Percentiles rank a stretch among this genome's conserved stretches.
Conservation (phyloP, 2,888 invertebrate species). For the Dinocampus coccinellae region DNA sequence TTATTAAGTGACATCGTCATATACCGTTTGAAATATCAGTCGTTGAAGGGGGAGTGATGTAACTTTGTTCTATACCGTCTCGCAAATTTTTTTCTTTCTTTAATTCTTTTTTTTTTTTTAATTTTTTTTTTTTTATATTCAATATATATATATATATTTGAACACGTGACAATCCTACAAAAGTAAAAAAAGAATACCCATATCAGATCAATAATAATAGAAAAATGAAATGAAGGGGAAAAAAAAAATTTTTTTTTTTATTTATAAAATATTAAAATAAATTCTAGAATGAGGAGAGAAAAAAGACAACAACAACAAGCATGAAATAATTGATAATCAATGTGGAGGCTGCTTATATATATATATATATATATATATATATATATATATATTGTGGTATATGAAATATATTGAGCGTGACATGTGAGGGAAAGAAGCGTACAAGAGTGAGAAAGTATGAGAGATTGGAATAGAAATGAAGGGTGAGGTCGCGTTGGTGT, state of each 20-base stretch:
- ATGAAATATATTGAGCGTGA: neutral
- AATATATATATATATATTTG: neutral
- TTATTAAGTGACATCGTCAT: neutral
- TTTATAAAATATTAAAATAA: neutral
- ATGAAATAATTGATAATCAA: neutral
- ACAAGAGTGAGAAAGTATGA: neutral
- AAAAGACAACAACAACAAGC: neutral
- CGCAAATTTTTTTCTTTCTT: neutral
- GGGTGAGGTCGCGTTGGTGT: slow-evolving; percentile 60
- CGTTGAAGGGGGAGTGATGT: neutral
- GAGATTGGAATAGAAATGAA: slow-evolving; percentile 29
- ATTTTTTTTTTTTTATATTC: neutral
- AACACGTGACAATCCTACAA: too few relatives aligned
- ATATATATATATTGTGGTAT: neutral
- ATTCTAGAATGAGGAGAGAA: neutral
- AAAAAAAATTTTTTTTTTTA: too few relatives aligned
- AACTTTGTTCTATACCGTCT: neutral
- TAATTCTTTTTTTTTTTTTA: neutral
- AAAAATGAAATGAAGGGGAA: too few relatives aligned
- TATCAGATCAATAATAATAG: too few relatives aligned
- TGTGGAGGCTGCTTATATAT: neutral
- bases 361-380: neutral
- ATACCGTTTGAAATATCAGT: neutral
- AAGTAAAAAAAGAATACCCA: too few relatives aligned
- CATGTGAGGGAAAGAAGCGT: slow-evolving; percentile 17